Percentiles rank a stretch among this genome's conserved stretches.
phyloP scores from a whole-genome alignment of 1,140 invertebrate species.

The Micrasema minimum region DNA sequence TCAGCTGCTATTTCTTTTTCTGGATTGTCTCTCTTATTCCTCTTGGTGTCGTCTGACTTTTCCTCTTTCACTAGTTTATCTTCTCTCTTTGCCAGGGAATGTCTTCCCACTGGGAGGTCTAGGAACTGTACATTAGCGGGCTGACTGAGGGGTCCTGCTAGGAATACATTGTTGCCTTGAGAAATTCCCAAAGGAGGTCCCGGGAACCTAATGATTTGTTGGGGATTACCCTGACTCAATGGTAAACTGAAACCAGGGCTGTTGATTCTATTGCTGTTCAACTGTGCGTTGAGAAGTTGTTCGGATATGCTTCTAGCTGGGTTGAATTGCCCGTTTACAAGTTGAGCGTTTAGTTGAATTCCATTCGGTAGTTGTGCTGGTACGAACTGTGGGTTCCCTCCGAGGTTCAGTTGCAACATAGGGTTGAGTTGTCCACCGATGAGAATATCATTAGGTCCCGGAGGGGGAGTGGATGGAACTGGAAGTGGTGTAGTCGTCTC shows the following conservation, averaged over 20 bases:
- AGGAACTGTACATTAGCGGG: slow-evolving; percentile 71
- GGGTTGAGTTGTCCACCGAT: slow-evolving; percentile 77
- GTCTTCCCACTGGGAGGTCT: slow-evolving; percentile 64
- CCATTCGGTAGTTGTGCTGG: slow-evolving; percentile 63
- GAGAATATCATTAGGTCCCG: slow-evolving; percentile 70
- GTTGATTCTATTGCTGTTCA: slow-evolving; percentile 17
- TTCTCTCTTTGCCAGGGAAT: slow-evolving; percentile 67
- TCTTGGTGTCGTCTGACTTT: slow-evolving; percentile 54
- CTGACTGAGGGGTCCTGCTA: slow-evolving; percentile 62
- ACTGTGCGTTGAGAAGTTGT: slow-evolving; percentile 62
- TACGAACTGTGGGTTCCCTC: slow-evolving; percentile 63
- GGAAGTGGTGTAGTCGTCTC: slow-evolving; percentile 65
- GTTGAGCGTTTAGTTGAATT: slow-evolving; percentile 67
- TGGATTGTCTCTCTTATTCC: slow-evolving; percentile 66
- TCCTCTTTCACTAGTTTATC: slow-evolving; percentile 46
- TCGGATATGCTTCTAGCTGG: slow-evolving; percentile 67
- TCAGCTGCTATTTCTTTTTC: slow-evolving; percentile 56
- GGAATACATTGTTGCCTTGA: slow-evolving; percentile 58
- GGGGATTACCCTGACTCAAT: slow-evolving; percentile 21
- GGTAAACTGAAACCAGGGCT: background rate
- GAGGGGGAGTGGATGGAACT: slow-evolving; percentile 68
- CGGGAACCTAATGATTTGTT: slow-evolving; percentile 16
- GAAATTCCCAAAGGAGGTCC: background rate
- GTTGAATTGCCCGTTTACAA: slow-evolving; percentile 71
- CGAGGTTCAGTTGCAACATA: slow-evolving; percentile 68